A percentile compares a stretch with the other conserved stretches of the same genome.
phyloP scores from a whole-genome alignment of 1,140 invertebrate genomes.

The Sycophila sp. region DNA sequence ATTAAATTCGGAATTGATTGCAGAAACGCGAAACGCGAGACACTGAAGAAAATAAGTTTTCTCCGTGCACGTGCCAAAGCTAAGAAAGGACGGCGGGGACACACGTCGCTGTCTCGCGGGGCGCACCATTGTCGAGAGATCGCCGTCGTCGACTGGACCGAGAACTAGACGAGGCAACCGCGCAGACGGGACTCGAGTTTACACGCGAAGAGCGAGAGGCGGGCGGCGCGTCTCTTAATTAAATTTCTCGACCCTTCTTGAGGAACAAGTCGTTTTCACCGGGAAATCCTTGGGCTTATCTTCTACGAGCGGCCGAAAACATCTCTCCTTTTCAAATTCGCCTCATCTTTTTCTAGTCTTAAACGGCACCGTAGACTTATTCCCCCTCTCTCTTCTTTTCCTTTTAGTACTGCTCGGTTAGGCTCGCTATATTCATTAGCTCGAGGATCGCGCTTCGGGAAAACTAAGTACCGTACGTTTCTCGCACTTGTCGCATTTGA shows the following conservation, averaged over 20 bases:
- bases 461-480: neutral
- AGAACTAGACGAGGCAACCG: neutral
- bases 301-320: conserved; percentile 3
- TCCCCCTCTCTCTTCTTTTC: neutral
- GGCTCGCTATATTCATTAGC: conserved; percentile 12
- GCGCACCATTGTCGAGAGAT: conserved; percentile 4
- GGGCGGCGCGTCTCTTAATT: conserved; percentile 21
- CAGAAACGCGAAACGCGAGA: neutral
- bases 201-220: neutral
- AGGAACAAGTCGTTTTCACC: conserved; percentile 7
- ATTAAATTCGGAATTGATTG: too few relatives aligned
- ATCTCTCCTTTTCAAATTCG: conserved; percentile 19
- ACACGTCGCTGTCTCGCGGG: neutral
- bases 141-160: neutral
- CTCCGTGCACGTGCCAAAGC: too few relatives aligned
- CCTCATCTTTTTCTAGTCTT: conserved; percentile 28
- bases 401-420: too few relatives aligned
- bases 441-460: neutral
- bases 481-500: neutral
- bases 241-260: conserved; percentile 34
- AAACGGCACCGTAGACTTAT: neutral
- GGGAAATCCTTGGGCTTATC: conserved; percentile 28
- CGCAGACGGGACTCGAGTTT: conserved; percentile 21
- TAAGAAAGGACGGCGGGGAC: neutral
- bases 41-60: too few relatives aligned